Evolutionary conservation across 1,140 invertebrate genomes (phyloP).

Genomic region (Calliphora vicina): DNA sequence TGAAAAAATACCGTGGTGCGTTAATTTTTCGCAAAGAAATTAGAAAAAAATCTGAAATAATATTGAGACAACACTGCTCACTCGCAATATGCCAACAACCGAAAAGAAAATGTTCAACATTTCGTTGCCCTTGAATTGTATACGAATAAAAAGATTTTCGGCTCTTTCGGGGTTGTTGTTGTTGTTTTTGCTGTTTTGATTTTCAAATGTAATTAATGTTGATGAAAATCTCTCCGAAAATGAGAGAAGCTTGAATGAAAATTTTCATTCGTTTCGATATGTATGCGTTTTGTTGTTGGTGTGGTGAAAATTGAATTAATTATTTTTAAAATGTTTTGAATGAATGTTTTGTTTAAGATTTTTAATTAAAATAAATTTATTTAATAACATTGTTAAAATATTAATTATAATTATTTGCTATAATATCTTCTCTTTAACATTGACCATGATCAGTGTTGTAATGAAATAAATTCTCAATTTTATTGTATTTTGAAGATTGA

Average conservation of each 20-base stretch:
- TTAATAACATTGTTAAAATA: neutral
- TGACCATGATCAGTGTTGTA: neutral
- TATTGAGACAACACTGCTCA: neutral
- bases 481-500: neutral
- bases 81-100: conserved; percentile 19
- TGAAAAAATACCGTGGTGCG: conserved; percentile 9
- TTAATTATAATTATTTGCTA: neutral
- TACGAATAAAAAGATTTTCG: neutral
- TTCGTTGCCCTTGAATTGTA: conserved; percentile 34
- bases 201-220: conserved; percentile 15
- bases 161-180: neutral
- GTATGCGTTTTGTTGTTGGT: neutral
- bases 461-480: neutral
- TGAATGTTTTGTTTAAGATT: neutral
- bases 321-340: neutral
- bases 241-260: neutral
- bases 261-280: neutral
- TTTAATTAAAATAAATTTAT: neutral
- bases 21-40: conserved; percentile 10
- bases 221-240: neutral
- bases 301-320: neutral
- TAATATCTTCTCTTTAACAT: neutral
- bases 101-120: conserved; percentile 33
- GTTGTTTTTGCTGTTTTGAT: neutral
- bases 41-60: neutral